phyloP scores from a whole-genome alignment of 2,797 vertebrate genomes.

The Trematocara caparti region DNA sequence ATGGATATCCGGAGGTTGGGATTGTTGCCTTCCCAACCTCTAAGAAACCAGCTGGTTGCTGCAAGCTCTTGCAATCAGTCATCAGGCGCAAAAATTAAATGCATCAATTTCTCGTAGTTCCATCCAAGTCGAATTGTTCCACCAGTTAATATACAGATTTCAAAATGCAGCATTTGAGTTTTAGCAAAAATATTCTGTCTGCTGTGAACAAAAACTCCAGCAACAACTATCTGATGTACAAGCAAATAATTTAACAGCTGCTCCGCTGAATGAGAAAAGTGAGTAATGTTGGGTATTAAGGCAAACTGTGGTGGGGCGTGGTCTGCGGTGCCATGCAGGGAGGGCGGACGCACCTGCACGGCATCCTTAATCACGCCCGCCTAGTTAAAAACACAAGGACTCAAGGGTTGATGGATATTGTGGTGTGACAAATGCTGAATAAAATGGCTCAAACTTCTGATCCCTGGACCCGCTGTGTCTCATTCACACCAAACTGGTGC shows the following conservation, averaged over 20 bases:
- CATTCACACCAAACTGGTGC: too few species aligned
- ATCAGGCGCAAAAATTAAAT: not conserved
- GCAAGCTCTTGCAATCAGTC: not conserved
- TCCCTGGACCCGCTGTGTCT: too few species aligned
- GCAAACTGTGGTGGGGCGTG: not conserved
- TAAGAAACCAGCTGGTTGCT: not conserved
- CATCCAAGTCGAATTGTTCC: not conserved
- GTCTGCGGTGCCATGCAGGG: too few species aligned
- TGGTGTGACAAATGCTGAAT: too few species aligned
- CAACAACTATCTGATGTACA: not conserved
- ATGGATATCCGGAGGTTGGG: not conserved
- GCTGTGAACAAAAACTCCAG: not conserved
- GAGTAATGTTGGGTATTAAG: not conserved
- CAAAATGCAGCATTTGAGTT: not conserved
- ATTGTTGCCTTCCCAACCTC: not conserved
- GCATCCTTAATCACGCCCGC: too few species aligned
- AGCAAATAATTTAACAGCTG: not conserved
- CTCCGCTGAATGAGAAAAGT: not conserved
- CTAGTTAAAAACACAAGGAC: too few species aligned
- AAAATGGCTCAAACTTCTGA: too few species aligned
- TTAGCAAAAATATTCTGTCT: not conserved
- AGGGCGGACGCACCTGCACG: too few species aligned
- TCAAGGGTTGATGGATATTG: too few species aligned
- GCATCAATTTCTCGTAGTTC: fast-evolving
- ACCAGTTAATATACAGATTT: fast-evolving